phyloP scores from a whole-genome alignment of 2,113 vertebrate species.

The Tor tambroides region DNA sequence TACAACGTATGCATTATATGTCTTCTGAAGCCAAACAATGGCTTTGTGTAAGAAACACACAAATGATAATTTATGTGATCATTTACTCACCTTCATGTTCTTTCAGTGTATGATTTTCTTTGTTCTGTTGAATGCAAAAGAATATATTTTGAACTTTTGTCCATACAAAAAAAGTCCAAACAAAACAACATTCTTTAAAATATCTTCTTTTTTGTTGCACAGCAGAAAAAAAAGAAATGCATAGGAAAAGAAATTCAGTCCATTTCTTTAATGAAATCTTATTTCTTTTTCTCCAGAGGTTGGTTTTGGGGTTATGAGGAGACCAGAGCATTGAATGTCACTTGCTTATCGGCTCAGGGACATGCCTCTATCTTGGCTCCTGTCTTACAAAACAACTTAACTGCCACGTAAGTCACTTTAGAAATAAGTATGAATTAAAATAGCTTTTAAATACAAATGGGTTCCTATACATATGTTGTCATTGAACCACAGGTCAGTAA shows the following conservation, averaged over 20 bases:
- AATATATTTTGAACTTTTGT: not conserved
- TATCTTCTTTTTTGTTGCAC: not conserved
- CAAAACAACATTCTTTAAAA: not conserved
- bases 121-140: not conserved
- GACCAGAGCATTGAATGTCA: conserved; percentile 85
- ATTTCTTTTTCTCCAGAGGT: conserved; percentile 75
- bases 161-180: not conserved
- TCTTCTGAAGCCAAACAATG: not conserved
- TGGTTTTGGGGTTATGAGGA: conserved; percentile 99
- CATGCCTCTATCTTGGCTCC: conserved; percentile 90
- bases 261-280: not conserved
- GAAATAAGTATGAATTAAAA: not conserved
- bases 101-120: not conserved
- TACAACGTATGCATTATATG: not conserved
- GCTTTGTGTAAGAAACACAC: not conserved
- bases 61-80: not conserved
- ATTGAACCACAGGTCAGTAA: conserved; percentile 82
- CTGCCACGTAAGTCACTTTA: conserved; percentile 81
- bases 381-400: conserved; percentile 84
- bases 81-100: no score
- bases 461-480: not conserved
- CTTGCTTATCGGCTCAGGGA: conserved; percentile 93
- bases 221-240: not conserved
- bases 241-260: not conserved
- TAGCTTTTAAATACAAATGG: not conserved